These are phyloP conservation scores for Tauraco hartlaubi DNA, from an alignment of 2,797 vertebrate species.

Conservation along the genomic window DNA sequence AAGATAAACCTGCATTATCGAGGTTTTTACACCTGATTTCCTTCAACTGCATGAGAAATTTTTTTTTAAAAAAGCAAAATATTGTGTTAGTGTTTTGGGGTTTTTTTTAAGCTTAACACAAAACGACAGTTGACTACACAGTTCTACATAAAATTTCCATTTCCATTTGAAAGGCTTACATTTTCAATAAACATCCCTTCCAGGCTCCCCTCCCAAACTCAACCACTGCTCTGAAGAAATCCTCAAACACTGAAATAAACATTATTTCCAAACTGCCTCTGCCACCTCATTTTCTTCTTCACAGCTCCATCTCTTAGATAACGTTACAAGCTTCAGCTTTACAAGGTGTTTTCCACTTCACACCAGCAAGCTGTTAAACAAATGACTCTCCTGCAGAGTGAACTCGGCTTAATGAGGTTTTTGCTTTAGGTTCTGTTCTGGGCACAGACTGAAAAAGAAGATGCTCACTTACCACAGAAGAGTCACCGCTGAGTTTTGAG, in stretches of 20 bases:
- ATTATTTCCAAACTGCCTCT: not conserved
- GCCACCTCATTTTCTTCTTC: not conserved
- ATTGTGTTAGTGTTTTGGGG: too few species aligned
- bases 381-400: not conserved
- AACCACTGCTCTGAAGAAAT: not conserved
- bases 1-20: not conserved
- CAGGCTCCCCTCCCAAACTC: not conserved
- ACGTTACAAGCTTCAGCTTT: not conserved
- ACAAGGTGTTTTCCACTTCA: constrained; percentile 43
- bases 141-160: constrained; percentile 32
- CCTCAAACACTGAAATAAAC: constrained; percentile 32
- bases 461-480: constrained; percentile 1
- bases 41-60: not conserved
- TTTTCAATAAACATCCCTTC: constrained; percentile 19
- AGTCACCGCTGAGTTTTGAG: not conserved
- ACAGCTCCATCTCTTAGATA: not conserved
- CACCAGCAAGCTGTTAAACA: not conserved
- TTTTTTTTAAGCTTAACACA: not conserved
- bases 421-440: not conserved
- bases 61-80: not conserved
- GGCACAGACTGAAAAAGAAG: not conserved
- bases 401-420: not conserved
- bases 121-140: constrained; percentile 10
- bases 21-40: not conserved
- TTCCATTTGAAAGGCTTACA: constrained; percentile 25